Percentiles rank a stretch among this genome's conserved stretches.
Evolutionary conservation across 2,113 vertebrate species (phyloP).

Genomic region (Hemibagrus wyckioides): DNA sequence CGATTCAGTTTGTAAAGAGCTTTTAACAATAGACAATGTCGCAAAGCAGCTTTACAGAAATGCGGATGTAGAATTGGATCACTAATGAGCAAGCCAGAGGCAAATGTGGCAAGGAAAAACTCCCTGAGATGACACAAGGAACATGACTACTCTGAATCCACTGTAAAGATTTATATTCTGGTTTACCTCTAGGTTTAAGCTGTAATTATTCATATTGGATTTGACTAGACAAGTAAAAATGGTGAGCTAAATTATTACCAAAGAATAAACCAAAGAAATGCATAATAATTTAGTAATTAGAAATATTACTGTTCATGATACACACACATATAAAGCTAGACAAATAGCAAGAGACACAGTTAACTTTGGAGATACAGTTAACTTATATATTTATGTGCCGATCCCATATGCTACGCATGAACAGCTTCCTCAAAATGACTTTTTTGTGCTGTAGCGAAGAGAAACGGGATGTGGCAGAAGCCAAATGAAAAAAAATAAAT

Average conservation of each 20-base stretch:
- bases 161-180: background rate
- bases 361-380: too few species aligned
- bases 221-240: slow-evolving; percentile 16
- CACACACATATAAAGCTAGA: background rate
- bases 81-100: background rate
- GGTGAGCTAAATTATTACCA: background rate
- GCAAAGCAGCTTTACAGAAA: background rate
- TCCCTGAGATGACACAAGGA: background rate
- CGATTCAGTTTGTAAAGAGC: background rate
- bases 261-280: too few species aligned
- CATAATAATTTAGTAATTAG: background rate
- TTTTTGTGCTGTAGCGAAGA: background rate
- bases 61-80: background rate
- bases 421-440: background rate
- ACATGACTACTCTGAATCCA: background rate
- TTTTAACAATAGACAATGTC: background rate
- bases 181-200: background rate
- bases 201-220: slow-evolving; percentile 23
- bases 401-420: background rate
- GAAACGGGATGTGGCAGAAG: background rate
- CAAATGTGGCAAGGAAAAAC: background rate
- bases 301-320: background rate
- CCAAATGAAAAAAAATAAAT: background rate
- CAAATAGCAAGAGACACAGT: too few species aligned
- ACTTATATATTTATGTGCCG: background rate